These are phyloP conservation scores for Mobula hypostoma DNA, from an alignment of 2,113 vertebrate species.

Conservation along the genomic window DNA sequence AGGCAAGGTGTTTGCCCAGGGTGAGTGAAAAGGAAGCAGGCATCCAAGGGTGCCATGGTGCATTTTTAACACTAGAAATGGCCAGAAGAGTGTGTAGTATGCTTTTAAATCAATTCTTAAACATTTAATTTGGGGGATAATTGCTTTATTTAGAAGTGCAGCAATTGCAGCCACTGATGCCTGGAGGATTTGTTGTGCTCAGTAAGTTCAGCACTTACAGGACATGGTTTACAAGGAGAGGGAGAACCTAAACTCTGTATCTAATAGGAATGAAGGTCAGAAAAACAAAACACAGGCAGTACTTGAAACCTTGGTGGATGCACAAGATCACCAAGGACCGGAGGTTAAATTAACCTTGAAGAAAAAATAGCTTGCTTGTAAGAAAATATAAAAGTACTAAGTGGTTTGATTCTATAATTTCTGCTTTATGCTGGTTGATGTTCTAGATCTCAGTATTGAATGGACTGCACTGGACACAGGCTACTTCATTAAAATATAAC, in stretches of 20 bases:
- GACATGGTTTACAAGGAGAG: neutral
- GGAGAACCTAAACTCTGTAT: neutral
- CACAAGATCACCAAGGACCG: neutral
- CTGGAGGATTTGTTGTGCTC: neutral
- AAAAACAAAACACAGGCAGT: neutral
- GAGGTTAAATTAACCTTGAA: neutral
- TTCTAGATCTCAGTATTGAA: neutral
- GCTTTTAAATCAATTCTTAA: neutral
- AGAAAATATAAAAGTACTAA: neutral
- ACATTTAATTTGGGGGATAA: neutral
- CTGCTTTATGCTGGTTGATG: neutral
- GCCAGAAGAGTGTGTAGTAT: neutral
- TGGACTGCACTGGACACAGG: neutral
- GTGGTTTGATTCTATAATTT: neutral
- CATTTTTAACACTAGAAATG: neutral
- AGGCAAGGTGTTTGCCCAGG: neutral
- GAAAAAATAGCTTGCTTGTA: neutral
- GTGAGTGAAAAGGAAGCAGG: neutral
- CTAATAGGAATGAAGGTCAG: neutral
- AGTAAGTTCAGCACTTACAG: neutral
- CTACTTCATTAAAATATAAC: neutral
- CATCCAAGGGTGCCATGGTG: neutral
- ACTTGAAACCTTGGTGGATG: neutral
- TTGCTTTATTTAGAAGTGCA: neutral
- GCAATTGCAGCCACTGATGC: neutral